phyloP scores from a whole-genome alignment of 2,888 invertebrate genomes.

The Synergus gifuensis region DNA sequence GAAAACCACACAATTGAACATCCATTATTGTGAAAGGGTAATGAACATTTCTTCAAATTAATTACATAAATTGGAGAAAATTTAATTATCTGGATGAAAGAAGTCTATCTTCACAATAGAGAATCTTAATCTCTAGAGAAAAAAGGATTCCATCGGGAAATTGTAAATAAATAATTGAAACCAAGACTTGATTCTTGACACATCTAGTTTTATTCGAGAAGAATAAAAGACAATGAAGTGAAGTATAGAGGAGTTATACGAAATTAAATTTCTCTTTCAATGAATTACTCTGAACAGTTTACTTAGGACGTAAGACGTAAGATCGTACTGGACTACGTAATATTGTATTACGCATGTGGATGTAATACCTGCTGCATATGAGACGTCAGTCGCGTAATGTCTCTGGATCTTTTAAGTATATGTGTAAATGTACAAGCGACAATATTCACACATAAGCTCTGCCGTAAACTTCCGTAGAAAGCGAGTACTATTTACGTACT shows the following conservation, averaged over 20 bases:
- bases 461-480: conserved; percentile 67
- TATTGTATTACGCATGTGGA: conserved; percentile 54
- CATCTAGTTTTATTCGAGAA: background rate
- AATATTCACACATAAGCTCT: conserved; percentile 43
- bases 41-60: too few relatives aligned
- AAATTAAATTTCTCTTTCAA: conserved; percentile 52
- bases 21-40: too few relatives aligned
- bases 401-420: conserved; percentile 35
- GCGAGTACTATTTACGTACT: conserved; percentile 63
- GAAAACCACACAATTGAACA: background rate
- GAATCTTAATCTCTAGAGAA: too few relatives aligned
- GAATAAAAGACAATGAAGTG: background rate
- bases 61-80: too few relatives aligned
- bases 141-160: background rate
- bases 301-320: conserved; percentile 47
- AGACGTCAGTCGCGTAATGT: conserved; percentile 57
- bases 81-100: too few relatives aligned
- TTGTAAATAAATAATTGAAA: background rate
- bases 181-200: background rate
- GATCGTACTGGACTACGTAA: conserved; percentile 53
- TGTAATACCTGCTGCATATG: conserved; percentile 52
- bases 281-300: conserved; percentile 51
- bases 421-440: conserved; percentile 47
- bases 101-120: too few relatives aligned
- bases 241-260: conserved; percentile 17